Conservation (phyloP, 2,113 vertebrate species). For the Epinephelus fuscoguttatus region DNA sequence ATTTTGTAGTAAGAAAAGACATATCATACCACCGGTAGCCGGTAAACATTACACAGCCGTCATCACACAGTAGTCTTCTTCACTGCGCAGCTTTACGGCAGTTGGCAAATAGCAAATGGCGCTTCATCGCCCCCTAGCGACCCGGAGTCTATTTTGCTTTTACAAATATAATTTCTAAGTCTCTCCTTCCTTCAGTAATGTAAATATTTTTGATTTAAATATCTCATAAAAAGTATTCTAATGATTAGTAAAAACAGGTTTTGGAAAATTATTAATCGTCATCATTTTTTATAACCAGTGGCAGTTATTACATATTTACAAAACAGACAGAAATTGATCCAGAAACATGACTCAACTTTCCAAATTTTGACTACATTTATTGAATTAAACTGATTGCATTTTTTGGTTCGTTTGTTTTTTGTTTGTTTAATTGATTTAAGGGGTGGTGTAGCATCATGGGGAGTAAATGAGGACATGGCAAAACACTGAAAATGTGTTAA, state of each 20-base stretch:
- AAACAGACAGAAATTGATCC: neutral
- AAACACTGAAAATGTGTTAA: neutral
- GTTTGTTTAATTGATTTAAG: neutral
- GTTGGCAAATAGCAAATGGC: neutral
- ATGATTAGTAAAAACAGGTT: neutral
- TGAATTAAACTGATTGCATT: neutral
- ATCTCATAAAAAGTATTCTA: neutral
- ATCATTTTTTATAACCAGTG: neutral
- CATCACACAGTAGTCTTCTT: neutral
- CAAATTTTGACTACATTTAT: neutral
- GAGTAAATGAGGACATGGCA: neutral
- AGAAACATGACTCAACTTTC: neutral
- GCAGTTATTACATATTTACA: too few relatives aligned
- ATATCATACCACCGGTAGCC: neutral
- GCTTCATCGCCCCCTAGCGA: neutral
- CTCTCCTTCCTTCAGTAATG: neutral
- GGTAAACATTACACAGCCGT: neutral
- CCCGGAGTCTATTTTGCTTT: slow-evolving; percentile 8
- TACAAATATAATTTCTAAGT: neutral
- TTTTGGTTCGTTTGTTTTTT: too few relatives aligned
- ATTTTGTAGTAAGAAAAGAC: neutral
- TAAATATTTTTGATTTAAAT: neutral
- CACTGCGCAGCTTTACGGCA: neutral
- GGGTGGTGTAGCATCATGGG: neutral
- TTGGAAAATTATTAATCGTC: neutral